Conservation (phyloP, 2,113 vertebrate species). For the Halcyon senegalensis region DNA sequence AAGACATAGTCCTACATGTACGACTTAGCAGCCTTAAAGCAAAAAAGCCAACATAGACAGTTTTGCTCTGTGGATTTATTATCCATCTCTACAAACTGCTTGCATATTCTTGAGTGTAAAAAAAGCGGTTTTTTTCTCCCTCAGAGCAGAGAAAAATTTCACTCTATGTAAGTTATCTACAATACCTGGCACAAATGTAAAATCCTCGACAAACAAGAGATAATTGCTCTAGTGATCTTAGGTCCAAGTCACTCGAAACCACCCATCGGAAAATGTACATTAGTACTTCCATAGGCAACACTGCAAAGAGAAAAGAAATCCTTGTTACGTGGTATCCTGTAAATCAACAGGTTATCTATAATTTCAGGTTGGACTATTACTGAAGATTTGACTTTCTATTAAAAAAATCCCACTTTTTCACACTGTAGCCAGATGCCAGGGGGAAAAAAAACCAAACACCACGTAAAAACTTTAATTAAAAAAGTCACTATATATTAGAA, state of each 20-base stretch:
- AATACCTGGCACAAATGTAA: conserved; percentile 96
- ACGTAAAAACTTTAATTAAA: background rate
- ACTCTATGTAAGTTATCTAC: background rate
- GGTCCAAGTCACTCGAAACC: conserved; percentile 95
- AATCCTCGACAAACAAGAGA: conserved; percentile 96
- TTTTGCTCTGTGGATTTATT: background rate
- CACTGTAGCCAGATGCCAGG: background rate
- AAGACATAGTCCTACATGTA: background rate
- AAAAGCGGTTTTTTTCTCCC: background rate
- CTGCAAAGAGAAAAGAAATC: conserved; percentile 70
- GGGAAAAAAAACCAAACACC: background rate
- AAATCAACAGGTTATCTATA: background rate
- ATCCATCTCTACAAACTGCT: background rate
- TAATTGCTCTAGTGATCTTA: conserved; percentile 92
- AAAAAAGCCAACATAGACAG: background rate
- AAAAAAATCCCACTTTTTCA: background rate
- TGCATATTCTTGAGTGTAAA: background rate
- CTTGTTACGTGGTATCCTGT: background rate
- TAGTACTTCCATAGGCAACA: conserved; percentile 91
- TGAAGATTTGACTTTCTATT: background rate
- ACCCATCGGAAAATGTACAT: conserved; percentile 99
- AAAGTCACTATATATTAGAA: background rate
- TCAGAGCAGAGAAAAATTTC: background rate
- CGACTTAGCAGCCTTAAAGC: background rate
- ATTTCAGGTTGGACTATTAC: background rate